Conservation (phyloP, 2,113 vertebrate species). For the Theristicus caerulescens region DNA sequence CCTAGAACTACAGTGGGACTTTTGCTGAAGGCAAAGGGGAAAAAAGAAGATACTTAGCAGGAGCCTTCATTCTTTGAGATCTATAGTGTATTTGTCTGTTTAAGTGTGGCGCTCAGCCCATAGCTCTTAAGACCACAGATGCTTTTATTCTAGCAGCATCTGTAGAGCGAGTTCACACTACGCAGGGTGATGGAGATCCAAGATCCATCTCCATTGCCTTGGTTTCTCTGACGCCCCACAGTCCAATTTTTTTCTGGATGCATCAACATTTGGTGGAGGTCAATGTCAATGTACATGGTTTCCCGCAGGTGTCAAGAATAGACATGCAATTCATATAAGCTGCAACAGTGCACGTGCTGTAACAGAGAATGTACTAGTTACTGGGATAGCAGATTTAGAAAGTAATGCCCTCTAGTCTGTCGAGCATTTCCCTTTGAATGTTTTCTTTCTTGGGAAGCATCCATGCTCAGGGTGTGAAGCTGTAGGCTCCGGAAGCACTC, state of each 20-base stretch:
- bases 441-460: background rate
- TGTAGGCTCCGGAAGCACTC: background rate
- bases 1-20: background rate
- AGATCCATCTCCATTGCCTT: background rate
- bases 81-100: background rate
- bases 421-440: background rate
- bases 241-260: background rate
- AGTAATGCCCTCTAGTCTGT: background rate
- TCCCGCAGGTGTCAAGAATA: background rate
- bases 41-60: background rate
- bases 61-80: background rate
- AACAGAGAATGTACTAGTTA: background rate
- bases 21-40: background rate
- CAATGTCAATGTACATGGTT: background rate
- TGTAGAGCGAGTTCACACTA: background rate
- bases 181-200: background rate
- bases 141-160: background rate
- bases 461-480: background rate
- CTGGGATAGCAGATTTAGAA: background rate
- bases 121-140: background rate
- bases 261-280: background rate
- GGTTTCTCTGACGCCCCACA: background rate
- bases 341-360: background rate
- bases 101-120: background rate
- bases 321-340: background rate